Evolutionary conservation across 2,888 invertebrate genomes (phyloP).

Genomic region (Chydorus sphaericus): DNA sequence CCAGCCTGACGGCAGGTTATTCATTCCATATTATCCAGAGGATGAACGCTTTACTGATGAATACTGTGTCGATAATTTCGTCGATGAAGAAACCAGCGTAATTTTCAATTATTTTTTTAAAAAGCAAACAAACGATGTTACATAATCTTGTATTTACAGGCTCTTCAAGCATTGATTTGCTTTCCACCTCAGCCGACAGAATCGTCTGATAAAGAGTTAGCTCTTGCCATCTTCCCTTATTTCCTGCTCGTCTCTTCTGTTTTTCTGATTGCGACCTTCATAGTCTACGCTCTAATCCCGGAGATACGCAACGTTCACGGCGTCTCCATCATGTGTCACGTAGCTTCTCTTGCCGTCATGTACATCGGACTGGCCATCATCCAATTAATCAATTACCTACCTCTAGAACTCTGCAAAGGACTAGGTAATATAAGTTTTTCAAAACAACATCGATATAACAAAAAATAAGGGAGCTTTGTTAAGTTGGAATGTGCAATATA

Average conservation of each 20-base stretch:
- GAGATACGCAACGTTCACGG: slow-evolving; percentile 50
- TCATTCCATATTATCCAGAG: not conserved
- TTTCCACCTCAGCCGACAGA: not conserved
- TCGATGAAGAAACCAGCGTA: not conserved
- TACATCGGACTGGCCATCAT: slow-evolving; percentile 52
- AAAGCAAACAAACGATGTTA: too few species aligned
- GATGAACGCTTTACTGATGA: not conserved
- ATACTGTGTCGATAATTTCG: not conserved
- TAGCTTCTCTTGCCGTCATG: slow-evolving; percentile 46
- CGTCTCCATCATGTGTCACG: slow-evolving; percentile 55
- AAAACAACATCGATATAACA: not conserved
- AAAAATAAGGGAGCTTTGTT: too few species aligned
- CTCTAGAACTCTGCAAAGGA: not conserved
- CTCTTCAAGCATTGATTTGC: not conserved
- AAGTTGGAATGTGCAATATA: too few species aligned
- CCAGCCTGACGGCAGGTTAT: not conserved
- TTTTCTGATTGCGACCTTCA: slow-evolving; percentile 46
- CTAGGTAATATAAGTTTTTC: slow-evolving; percentile 31
- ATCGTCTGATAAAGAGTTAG: not conserved
- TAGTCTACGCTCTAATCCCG: slow-evolving; percentile 48
- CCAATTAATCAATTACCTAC: slow-evolving; percentile 23
- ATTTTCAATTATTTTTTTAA: not conserved
- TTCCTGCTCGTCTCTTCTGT: slow-evolving; percentile 41
- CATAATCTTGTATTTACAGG: not conserved
- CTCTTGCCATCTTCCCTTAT: not conserved